Evolutionary conservation across 2,888 invertebrate genomes (phyloP).

Genomic region (Rhyacophila evoluta): DNA sequence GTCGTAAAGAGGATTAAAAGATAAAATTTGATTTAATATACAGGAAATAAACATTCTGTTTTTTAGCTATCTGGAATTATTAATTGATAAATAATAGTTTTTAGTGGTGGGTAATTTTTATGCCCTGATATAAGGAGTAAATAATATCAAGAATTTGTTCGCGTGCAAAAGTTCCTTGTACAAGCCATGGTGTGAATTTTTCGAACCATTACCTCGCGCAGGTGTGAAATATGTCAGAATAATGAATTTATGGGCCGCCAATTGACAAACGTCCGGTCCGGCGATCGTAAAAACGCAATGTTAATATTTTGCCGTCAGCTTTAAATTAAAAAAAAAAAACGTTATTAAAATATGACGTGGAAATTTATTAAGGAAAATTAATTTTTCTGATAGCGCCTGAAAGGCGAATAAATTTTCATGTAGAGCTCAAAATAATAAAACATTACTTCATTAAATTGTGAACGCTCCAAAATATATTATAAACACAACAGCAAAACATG

Average conservation of each 20-base stretch:
- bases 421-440: too few relatives aligned
- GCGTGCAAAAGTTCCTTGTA: constrained; percentile 33
- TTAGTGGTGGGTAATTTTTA: too few relatives aligned
- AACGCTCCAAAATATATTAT: too few relatives aligned
- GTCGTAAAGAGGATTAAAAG: too few relatives aligned
- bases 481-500: too few relatives aligned
- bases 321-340: background rate
- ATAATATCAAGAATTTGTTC: background rate
- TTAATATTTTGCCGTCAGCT: background rate
- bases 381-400: background rate
- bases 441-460: too few relatives aligned
- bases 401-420: background rate
- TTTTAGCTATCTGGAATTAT: too few relatives aligned
- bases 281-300: constrained; percentile 18
- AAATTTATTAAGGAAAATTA: background rate
- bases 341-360: background rate
- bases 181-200: background rate
- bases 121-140: background rate
- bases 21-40: too few relatives aligned
- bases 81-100: too few relatives aligned
- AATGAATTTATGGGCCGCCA: constrained; percentile 47
- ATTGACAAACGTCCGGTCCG: constrained; percentile 35
- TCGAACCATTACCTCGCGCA: background rate
- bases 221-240: constrained; percentile 51
- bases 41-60: too few relatives aligned